Conservation (phyloP, 2,113 vertebrate species). For the Perca flavescens region DNA sequence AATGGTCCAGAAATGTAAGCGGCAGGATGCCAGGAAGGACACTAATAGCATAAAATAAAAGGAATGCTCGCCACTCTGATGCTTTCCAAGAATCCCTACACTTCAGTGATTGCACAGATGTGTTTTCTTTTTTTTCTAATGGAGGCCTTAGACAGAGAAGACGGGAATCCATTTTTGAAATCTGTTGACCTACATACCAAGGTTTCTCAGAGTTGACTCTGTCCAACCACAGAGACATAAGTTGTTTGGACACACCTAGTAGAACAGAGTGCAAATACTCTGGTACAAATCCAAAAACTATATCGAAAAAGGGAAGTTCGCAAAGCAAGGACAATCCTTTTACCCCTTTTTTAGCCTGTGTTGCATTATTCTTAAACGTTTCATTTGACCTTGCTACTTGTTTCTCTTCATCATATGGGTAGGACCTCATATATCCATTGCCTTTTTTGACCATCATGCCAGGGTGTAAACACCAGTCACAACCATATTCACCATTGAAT, state of each 20-base stretch:
- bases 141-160: not conserved
- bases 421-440: not conserved
- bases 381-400: not conserved
- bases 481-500: no score
- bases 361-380: slow-evolving; percentile 8
- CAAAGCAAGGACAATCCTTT: slow-evolving; percentile 37
- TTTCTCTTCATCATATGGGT: slow-evolving; percentile 3
- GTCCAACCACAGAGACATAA: slow-evolving; percentile 32
- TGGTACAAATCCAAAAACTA: slow-evolving; percentile 37
- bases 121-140: not conserved
- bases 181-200: slow-evolving; percentile 26
- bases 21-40: not conserved
- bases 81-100: slow-evolving; percentile 7
- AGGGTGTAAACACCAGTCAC: slow-evolving; percentile 44
- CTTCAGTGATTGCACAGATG: slow-evolving; percentile 6
- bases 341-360: slow-evolving; percentile 1
- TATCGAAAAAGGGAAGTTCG: slow-evolving; percentile 41
- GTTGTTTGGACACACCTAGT: slow-evolving; percentile 44
- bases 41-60: slow-evolving; percentile 40
- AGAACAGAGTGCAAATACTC: slow-evolving; percentile 28
- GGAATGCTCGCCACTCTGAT: not conserved
- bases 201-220: not conserved
- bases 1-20: not conserved
- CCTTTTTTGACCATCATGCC: slow-evolving; percentile 22
- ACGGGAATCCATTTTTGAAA: slow-evolving; percentile 8